Percentiles rank a stretch among this genome's conserved stretches.
These are phyloP conservation scores for Tyrophagus putrescentiae DNA, from an alignment of 1,140 invertebrate genomes.

Conservation along the genomic window DNA sequence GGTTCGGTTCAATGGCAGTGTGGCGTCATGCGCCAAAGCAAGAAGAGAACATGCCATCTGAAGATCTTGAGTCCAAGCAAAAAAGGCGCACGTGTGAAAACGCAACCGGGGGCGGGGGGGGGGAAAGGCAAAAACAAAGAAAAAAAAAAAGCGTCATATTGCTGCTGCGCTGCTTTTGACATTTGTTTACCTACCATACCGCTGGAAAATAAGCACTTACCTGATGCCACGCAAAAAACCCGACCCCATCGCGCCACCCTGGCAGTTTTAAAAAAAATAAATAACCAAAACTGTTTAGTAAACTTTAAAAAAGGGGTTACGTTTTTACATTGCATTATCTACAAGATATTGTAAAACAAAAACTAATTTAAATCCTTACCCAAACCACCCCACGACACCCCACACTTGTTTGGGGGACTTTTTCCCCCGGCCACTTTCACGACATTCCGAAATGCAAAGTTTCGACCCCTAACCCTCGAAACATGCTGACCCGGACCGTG, in stretches of 20 bases:
- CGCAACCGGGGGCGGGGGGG: no score
- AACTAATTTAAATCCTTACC: no score
- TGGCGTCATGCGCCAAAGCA: not conserved
- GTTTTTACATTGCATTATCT: not conserved
- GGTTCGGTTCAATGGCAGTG: not conserved
- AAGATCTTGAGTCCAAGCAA: not conserved
- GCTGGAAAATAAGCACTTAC: no score
- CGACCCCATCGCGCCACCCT: constrained; percentile 81
- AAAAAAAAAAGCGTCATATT: not conserved
- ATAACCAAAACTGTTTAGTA: not conserved
- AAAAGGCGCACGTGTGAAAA: not conserved
- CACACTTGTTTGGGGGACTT: no score
- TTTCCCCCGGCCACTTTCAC: no score
- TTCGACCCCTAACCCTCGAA: no score
- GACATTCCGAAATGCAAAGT: no score
- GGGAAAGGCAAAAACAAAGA: no score
- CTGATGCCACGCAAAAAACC: constrained; percentile 62
- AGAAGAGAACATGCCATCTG: not conserved
- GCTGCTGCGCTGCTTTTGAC: no score
- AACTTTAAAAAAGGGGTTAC: not conserved
- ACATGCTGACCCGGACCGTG: no score
- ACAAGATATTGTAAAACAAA: constrained; percentile 8
- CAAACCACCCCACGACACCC: constrained; percentile 46
- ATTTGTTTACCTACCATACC: no score
- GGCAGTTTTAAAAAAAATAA: not conserved